phyloP scores from a whole-genome alignment of 1,140 invertebrate genomes.

The Eueides isabella region DNA sequence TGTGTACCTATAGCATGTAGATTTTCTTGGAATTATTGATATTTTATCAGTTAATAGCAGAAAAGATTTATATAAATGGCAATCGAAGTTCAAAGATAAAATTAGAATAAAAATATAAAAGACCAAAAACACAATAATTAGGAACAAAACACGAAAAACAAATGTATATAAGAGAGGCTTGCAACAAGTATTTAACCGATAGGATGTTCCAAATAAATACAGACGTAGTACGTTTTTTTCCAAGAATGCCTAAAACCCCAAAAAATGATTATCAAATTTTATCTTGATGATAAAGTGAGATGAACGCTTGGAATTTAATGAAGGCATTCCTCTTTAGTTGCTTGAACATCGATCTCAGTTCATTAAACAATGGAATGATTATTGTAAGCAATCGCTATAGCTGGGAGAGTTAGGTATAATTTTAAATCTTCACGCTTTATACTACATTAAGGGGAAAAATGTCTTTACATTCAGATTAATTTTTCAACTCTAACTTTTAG shows the following conservation, averaged over 20 bases:
- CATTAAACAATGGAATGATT: conserved; percentile 5
- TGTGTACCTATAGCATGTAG: too few species aligned
- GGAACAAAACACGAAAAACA: background rate
- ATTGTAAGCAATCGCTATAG: background rate
- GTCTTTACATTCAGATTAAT: too few species aligned
- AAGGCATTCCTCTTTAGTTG: background rate
- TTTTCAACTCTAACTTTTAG: too few species aligned
- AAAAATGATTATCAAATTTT: background rate
- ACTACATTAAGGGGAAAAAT: background rate
- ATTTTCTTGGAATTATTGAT: too few species aligned
- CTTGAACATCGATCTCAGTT: conserved; percentile 11
- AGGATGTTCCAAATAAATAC: background rate
- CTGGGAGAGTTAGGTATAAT: background rate
- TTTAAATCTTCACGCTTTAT: background rate
- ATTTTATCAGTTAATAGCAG: too few species aligned
- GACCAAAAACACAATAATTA: background rate
- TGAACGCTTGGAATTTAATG: conserved; percentile 15
- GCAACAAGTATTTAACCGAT: background rate
- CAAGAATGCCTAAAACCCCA: background rate
- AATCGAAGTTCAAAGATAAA: too few species aligned
- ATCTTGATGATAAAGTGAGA: conserved; percentile 15
- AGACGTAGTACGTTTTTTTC: background rate
- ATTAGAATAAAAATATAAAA: background rate
- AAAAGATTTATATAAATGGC: too few species aligned
- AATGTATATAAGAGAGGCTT: background rate